Evolutionary conservation across 2,113 vertebrate genomes (phyloP).

Genomic region (Tragelaphus buxtoni): DNA sequence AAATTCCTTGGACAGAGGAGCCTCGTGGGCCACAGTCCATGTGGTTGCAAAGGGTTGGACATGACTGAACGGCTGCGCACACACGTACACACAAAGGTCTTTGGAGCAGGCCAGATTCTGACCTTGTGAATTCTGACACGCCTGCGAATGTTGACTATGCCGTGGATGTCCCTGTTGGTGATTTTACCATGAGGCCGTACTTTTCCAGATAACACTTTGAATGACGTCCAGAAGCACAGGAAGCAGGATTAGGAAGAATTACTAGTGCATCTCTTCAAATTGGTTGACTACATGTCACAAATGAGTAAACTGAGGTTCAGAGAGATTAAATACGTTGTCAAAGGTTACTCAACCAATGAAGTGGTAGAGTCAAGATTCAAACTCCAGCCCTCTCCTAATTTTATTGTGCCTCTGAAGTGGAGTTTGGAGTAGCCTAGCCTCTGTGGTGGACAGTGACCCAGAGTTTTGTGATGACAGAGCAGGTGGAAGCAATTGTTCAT

Average conservation of each 20-base stretch:
- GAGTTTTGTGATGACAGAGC: not conserved
- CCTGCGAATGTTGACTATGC: not conserved
- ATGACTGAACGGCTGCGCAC: rapidly evolving
- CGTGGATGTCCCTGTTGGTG: not conserved
- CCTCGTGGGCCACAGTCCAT: not conserved
- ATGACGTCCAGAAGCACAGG: not conserved
- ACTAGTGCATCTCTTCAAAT: not conserved
- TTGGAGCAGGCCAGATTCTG: not conserved
- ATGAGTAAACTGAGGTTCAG: not conserved
- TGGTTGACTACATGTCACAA: not conserved
- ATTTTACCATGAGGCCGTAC: not conserved
- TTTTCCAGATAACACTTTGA: not conserved
- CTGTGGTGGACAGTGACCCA: not conserved
- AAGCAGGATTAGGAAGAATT: not conserved
- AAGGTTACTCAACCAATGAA: not conserved
- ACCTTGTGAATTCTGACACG: not conserved
- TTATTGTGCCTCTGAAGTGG: not conserved
- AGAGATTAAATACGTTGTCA: not conserved
- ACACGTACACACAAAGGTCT: not conserved
- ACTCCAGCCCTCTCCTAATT: not conserved
- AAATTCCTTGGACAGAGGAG: not conserved
- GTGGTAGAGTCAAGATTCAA: not conserved
- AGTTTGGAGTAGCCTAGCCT: not conserved
- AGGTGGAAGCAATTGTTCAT: not conserved
- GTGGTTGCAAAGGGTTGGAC: not conserved